Evolutionary conservation across 2,113 vertebrate genomes (phyloP), one percentile per base, ranked within the genome.

Genomic region (Peucedramus taeniatus): DNA sequence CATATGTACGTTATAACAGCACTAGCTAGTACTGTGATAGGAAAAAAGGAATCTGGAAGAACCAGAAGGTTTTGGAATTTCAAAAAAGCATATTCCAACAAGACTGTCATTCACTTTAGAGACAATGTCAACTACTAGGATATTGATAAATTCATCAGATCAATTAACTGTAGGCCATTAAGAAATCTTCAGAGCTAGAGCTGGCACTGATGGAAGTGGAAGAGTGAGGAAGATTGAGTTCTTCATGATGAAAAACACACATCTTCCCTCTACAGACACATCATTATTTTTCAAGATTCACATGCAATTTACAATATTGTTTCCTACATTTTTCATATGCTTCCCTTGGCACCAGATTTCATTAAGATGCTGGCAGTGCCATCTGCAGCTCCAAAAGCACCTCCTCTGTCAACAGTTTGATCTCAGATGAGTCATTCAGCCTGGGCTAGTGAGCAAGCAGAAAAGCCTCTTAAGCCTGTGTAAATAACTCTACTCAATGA

Each of bases 331-430:
- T 93, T 94, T 91, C 66, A 87, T 93, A 88, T 79, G 72, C 61
- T 89, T 93, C 70, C 39, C 45, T 87, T 89, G 91, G 84, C 94
- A 93, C n/a, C 13, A 45, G 44, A 40, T 95, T 93, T 94, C 87
- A 93, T 94, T 89, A 90, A 78, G 83, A 91, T 91, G 87, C 93
- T 95, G 89, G 93, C 79, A 96, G 65, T 96, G 74, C 91, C 93
- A 93, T 87, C 93, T 96, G 95, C 69, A 96, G 74, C 75, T 94
- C 81, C 75, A 65, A 90, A 78, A 96, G 74, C 78, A 90, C 65
- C 87, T 95, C 91, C 61, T 91, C 84, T 89, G 59, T 95, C 81
- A 93, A 94, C 78, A 95, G 89, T 88, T 96, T 96, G 96, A 94
- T 94, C 89, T 95, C 71, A 82, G 53, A 79, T 94, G 84, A 95